Conservation (phyloP, 2,888 invertebrate genomes). For the Catonia carolina region DNA sequence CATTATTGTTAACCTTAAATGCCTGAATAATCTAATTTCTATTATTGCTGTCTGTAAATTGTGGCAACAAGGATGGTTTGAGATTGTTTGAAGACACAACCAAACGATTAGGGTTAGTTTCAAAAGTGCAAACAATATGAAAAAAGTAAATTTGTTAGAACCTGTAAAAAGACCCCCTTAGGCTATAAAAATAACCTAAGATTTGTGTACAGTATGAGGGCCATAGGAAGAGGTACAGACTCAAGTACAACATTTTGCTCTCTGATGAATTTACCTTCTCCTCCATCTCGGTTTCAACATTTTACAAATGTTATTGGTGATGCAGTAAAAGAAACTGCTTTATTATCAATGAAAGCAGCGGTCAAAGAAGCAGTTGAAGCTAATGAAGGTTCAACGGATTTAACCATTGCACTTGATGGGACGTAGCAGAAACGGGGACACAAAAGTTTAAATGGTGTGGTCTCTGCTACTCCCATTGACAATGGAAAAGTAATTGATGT, state of each 20-base stretch:
- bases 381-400: neutral
- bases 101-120: neutral
- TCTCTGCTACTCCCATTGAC: constrained; percentile 21
- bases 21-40: neutral
- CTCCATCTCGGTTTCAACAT: neutral
- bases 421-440: neutral
- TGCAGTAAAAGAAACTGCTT: neutral
- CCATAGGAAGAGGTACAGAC: constrained; percentile 14
- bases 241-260: neutral
- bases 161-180: neutral
- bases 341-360: constrained; percentile 17
- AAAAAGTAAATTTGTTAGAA: neutral
- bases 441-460: constrained; percentile 9
- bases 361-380: constrained; percentile 21
- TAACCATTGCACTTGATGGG: constrained; percentile 1
- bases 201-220: constrained; percentile 17
- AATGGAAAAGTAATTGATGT: constrained; percentile 22
- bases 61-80: neutral
- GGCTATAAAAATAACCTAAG: constrained; percentile 15
- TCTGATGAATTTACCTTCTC: neutral
- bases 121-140: neutral
- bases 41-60: neutral
- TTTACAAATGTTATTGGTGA: neutral
- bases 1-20: neutral
- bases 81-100: neutral